Percentiles rank a stretch among this genome's conserved stretches.
phyloP scores from a whole-genome alignment of 1,140 invertebrate genomes.

The Lepidurus arcticus region DNA sequence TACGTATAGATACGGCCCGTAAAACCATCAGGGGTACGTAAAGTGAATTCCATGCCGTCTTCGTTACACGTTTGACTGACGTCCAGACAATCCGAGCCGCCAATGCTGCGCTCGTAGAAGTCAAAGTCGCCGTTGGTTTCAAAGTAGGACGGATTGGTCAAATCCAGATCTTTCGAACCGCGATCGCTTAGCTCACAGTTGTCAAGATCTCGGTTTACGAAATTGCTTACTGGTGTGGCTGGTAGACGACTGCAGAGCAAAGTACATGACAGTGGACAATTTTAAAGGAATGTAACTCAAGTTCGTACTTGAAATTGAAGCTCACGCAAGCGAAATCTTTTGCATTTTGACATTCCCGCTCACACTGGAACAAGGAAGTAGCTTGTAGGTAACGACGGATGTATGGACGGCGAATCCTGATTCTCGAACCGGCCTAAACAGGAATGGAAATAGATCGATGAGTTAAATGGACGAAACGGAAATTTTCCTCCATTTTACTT shows the following conservation, averaged over 20 bases:
- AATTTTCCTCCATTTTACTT: neutral
- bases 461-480: neutral
- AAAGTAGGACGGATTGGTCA: constrained; percentile 75
- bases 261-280: constrained; percentile 37
- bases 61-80: constrained; percentile 85
- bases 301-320: constrained; percentile 68
- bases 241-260: constrained; percentile 32
- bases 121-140: constrained; percentile 76
- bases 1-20: constrained; percentile 84
- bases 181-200: constrained; percentile 85
- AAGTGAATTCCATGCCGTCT: constrained; percentile 87
- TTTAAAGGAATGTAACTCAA: neutral
- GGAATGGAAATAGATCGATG: neutral
- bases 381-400: constrained; percentile 66
- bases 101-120: constrained; percentile 70
- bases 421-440: constrained; percentile 56
- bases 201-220: constrained; percentile 60
- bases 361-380: constrained; percentile 66
- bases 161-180: constrained; percentile 73
- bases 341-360: constrained; percentile 72
- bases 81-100: constrained; percentile 70
- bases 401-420: constrained; percentile 69
- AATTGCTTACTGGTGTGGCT: constrained; percentile 12
- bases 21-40: constrained; percentile 79
- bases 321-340: constrained; percentile 79